Percentiles rank a stretch among this genome's conserved stretches.
Evolutionary conservation across 2,888 invertebrate genomes (phyloP).

Genomic region (Lasioglossum malachurum): DNA sequence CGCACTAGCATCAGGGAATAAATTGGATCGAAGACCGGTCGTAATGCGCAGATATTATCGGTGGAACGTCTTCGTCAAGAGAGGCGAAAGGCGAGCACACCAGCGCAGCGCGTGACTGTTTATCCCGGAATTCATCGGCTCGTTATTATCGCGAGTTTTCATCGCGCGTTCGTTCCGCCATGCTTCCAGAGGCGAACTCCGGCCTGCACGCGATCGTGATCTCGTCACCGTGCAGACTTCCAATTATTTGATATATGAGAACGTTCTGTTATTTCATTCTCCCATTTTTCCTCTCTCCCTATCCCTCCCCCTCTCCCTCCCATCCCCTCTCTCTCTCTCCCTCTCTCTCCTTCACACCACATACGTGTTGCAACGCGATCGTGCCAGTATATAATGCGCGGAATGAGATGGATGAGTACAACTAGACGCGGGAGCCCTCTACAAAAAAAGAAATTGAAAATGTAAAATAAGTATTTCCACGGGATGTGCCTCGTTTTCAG

Average conservation of each 20-base stretch:
- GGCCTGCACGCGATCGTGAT: conserved; percentile 2
- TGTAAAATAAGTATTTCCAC: not conserved
- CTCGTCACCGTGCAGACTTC: not conserved
- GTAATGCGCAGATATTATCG: conserved; percentile 29
- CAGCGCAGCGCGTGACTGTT: conserved; percentile 1
- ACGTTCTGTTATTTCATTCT: not conserved
- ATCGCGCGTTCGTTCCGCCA: not conserved
- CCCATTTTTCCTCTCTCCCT: no score
- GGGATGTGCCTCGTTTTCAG: not conserved
- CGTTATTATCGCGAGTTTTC: conserved; percentile 35
- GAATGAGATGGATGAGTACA: not conserved
- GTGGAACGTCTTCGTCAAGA: conserved; percentile 13
- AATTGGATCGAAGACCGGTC: conserved; percentile 21
- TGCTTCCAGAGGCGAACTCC: not conserved
- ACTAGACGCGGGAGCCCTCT: not conserved
- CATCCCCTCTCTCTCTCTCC: no score
- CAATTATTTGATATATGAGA: conserved; percentile 7
- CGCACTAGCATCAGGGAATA: not conserved
- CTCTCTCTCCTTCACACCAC: not conserved
- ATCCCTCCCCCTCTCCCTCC: no score
- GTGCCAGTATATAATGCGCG: not conserved
- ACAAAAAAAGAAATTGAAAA: not conserved
- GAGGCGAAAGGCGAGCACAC: not conserved
- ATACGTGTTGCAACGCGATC: not conserved
- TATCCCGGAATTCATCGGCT: conserved; percentile 2